Evolutionary conservation across 2,888 invertebrate species (phyloP).

Genomic region (Agrotis puta): DNA sequence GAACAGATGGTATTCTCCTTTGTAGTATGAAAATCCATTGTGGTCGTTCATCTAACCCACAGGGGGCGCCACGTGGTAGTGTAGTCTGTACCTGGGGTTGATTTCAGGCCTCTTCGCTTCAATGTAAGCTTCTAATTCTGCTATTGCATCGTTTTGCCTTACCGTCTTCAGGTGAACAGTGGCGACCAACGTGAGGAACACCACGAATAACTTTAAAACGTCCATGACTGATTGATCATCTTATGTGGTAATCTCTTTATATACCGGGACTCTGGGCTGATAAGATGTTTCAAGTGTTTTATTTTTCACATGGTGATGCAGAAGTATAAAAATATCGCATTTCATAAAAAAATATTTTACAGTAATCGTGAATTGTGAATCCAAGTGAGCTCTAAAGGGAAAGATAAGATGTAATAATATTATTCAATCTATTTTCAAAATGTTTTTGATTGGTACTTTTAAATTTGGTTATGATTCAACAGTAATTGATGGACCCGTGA

Average conservation of each 20-base stretch:
- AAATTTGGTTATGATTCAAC: not conserved
- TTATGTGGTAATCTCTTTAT: constrained; percentile 8
- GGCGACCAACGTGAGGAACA: constrained; percentile 65
- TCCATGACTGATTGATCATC: constrained; percentile 13
- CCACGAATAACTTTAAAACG: constrained; percentile 1
- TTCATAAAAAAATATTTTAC: not conserved
- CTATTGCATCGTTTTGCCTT: constrained; percentile 58
- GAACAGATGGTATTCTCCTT: constrained; percentile 89
- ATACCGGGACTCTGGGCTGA: not conserved
- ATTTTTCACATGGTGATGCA: constrained; percentile 2
- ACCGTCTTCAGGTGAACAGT: constrained; percentile 62
- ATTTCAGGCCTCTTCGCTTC: constrained; percentile 54
- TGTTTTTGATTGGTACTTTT: not conserved
- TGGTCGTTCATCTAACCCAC: constrained; percentile 91
- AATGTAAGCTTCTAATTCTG: constrained; percentile 78
- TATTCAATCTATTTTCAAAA: not conserved
- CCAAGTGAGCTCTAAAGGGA: not conserved
- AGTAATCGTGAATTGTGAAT: constrained; percentile 1
- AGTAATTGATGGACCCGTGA: not conserved
- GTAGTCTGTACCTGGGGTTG: constrained; percentile 75
- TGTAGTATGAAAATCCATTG: constrained; percentile 88
- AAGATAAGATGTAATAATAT: not conserved
- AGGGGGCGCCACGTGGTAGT: constrained; percentile 83
- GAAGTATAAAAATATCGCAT: not conserved
- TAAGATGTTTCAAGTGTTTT: constrained; percentile 19